phyloP scores from a whole-genome alignment of 2,113 vertebrate species.

The Myrmecophaga tridactyla region DNA sequence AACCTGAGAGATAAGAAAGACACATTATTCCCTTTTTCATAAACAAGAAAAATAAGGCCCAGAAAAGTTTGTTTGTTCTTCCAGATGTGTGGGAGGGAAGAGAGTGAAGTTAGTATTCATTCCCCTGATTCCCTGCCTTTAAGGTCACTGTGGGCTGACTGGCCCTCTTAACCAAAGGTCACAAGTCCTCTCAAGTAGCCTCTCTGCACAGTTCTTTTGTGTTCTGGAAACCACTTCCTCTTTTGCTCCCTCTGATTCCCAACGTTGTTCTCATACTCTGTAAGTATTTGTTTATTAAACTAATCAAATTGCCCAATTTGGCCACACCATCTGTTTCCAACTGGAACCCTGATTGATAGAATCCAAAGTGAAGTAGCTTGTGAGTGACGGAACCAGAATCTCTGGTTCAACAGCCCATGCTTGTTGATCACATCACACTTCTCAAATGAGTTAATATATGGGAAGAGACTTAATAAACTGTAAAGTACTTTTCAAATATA shows the following conservation, averaged over 20 bases:
- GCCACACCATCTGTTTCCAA: conserved; percentile 2
- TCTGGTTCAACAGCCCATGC: conserved; percentile 20
- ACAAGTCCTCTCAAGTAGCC: not conserved
- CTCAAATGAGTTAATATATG: not conserved
- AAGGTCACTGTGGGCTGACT: not conserved
- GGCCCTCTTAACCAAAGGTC: not conserved
- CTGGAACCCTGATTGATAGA: not conserved
- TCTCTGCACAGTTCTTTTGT: not conserved
- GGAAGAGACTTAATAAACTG: not conserved
- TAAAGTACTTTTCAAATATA: not conserved
- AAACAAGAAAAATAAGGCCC: not conserved
- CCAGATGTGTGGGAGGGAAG: not conserved
- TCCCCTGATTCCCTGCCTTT: not conserved
- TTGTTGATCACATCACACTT: not conserved
- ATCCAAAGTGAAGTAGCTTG: not conserved
- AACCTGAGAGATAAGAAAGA: not conserved
- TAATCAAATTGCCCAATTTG: not conserved
- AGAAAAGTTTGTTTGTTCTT: not conserved
- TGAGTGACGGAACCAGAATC: not conserved
- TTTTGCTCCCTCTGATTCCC: not conserved
- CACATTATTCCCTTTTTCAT: not conserved
- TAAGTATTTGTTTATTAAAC: conserved; percentile 1
- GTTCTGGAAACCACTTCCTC: not conserved
- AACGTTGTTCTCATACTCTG: not conserved
- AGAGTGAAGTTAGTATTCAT: not conserved